Percentiles rank a stretch among this genome's conserved stretches.
Evolutionary conservation across 2,797 vertebrate species (phyloP).

Genomic region (Peromyscus aztecus): DNA sequence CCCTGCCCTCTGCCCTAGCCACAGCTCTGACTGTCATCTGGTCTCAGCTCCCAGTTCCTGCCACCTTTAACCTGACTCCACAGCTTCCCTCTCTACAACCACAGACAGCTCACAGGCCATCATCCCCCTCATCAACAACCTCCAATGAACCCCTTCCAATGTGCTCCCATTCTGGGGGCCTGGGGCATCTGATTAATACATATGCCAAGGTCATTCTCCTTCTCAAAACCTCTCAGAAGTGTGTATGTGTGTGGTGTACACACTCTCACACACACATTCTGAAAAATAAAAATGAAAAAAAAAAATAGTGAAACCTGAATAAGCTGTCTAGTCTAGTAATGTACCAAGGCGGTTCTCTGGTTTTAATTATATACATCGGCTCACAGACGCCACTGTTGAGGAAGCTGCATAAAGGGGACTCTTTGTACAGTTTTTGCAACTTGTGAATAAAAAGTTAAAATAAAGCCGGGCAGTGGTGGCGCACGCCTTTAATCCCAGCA

Average conservation of each 20-base stretch:
- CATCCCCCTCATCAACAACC: neutral
- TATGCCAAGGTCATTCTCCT: neutral
- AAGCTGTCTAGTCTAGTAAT: neutral
- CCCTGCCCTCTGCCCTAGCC: neutral
- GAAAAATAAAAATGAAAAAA: neutral
- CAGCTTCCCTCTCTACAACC: neutral
- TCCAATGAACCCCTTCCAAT: neutral
- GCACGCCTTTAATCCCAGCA: neutral
- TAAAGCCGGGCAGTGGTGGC: too few species aligned
- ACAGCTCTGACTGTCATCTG: neutral
- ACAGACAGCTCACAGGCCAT: neutral
- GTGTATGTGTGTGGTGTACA: too few species aligned
- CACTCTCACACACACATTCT: neutral
- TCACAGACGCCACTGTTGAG: neutral
- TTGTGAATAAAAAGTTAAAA: conserved; percentile 46
- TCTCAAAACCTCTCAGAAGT: neutral
- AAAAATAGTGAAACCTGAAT: neutral
- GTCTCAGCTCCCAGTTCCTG: neutral
- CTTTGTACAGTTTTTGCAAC: conserved; percentile 49
- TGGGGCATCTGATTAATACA: neutral
- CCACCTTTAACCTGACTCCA: neutral
- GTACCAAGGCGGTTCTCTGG: neutral
- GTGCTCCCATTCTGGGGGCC: neutral
- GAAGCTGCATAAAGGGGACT: neutral
- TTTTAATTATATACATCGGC: neutral